Base-by-base conservation (phyloP, 1,140 invertebrate species). In the Macrobrachium nipponense region DNA sequence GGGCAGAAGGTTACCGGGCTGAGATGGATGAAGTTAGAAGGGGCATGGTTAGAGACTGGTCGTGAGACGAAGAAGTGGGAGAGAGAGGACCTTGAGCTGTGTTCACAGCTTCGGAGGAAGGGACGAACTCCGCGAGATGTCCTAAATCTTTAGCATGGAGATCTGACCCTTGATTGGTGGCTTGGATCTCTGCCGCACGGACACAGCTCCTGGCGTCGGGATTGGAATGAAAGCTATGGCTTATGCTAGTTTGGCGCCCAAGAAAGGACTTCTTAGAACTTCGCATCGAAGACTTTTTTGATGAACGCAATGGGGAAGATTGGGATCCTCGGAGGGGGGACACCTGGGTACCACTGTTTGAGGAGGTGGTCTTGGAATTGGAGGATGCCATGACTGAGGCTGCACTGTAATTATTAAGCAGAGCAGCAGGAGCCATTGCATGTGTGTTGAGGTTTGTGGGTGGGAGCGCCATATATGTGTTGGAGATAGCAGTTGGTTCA, bases 351-450 rank as follows among this genome's bases (percentile, higher is more conserved):
- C 59, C 59, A 23, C 78, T 72, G 70, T 70, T 79, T 70, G 51
- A 78, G 84, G 77, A 23, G 15, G 70, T 62, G 78, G 77, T 80
- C 84, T 78, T 59, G 60, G 80, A 70, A 66, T 72, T 64, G 58
- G 66, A 44, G 44, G 80, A 59, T 23, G 51, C 58, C 80, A 44
- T 51, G 77, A 62, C 62, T 58, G 77, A 60, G 36, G 78, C 78
- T 44, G 78, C 78, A 62, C 76, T 86, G 59, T 79, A 79, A 86
- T 79, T 86, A 70, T 86, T 86, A 78, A 78, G 84, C 44, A 86
- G 66, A 43, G 84, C 78, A 62, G 66, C 43, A 60, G 60, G 59
- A 59, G 84, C 75, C 77, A 72, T 59, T 78, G 77, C 27, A 68
- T 72, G 77, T 51, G 84, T 86, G 82, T 85, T 85, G 82, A 72